A percentile compares a stretch with the other conserved stretches of the same genome.
These are phyloP conservation scores for Orthosia gracilis DNA, from an alignment of 2,888 invertebrate genomes.

Conservation along the genomic window DNA sequence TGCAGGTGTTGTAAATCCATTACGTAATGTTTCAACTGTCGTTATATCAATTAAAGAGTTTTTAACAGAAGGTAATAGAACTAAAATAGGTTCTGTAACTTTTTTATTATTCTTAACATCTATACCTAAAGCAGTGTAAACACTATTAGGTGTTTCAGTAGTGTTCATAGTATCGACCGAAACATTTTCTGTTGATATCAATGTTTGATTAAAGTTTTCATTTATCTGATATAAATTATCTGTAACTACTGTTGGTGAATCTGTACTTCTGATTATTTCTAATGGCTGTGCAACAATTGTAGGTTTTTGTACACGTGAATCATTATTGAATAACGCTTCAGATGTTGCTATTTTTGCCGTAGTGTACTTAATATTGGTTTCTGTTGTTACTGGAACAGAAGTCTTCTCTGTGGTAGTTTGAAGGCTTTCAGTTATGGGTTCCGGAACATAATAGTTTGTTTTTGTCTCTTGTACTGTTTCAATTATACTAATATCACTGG, in stretches of 20 bases:
- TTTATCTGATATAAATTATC: constrained; percentile 29
- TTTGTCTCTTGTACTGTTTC: constrained; percentile 3
- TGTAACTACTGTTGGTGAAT: constrained; percentile 4
- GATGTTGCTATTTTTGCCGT: not conserved
- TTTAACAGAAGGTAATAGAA: not conserved
- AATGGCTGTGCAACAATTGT: constrained; percentile 2
- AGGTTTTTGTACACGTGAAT: constrained; percentile 5
- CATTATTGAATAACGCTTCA: not conserved
- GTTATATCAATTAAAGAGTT: not conserved
- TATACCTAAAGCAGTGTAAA: constrained; percentile 4
- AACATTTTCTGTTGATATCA: constrained; percentile 1
- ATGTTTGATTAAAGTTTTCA: constrained; percentile 6
- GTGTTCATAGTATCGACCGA: not conserved
- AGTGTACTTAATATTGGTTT: not conserved
- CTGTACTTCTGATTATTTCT: constrained; percentile 17
- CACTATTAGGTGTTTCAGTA: not conserved
- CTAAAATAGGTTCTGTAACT: constrained; percentile 3
- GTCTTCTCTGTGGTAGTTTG: constrained; percentile 1
- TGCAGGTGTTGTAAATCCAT: not conserved
- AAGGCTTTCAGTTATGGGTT: not conserved
- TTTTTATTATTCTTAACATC: not conserved
- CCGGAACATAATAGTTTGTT: not conserved
- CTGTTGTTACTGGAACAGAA: not conserved
- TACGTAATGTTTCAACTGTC: not conserved
- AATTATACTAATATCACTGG: not conserved